These are phyloP conservation scores for Polypedilum pembai DNA, from an alignment of 1,140 invertebrate genomes.

Conservation along the genomic window DNA sequence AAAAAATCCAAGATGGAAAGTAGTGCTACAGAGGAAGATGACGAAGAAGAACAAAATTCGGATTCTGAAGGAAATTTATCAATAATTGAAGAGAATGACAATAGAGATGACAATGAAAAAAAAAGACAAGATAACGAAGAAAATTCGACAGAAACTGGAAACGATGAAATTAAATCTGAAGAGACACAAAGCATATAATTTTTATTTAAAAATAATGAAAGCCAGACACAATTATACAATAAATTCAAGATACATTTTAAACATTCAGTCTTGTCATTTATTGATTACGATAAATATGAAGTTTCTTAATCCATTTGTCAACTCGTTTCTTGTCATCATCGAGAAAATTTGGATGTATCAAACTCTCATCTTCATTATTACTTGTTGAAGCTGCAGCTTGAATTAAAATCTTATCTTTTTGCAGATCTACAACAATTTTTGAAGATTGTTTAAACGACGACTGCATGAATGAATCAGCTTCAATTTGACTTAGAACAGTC, in stretches of 20 bases:
- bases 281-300: constrained; percentile 6
- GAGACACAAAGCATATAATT: constrained; percentile 14
- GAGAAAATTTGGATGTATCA: background rate
- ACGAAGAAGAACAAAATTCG: constrained; percentile 38
- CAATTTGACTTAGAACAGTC: background rate
- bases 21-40: constrained; percentile 32
- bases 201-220: background rate
- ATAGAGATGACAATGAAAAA: constrained; percentile 30
- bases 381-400: background rate
- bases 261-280: background rate
- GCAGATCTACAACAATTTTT: constrained; percentile 3
- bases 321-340: background rate
- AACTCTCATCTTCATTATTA: background rate
- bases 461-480: background rate
- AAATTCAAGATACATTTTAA: background rate
- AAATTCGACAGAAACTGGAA: constrained; percentile 32
- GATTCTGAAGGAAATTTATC: constrained; percentile 32
- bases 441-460: background rate
- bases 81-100: constrained; percentile 29
- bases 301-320: background rate
- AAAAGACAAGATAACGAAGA: constrained; percentile 30
- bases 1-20: constrained; percentile 47
- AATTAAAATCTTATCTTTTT: constrained; percentile 5
- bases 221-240: background rate
- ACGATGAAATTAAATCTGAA: constrained; percentile 28